Evolutionary conservation across 1,140 invertebrate species (phyloP).

Genomic region (Papilio dardanus): DNA sequence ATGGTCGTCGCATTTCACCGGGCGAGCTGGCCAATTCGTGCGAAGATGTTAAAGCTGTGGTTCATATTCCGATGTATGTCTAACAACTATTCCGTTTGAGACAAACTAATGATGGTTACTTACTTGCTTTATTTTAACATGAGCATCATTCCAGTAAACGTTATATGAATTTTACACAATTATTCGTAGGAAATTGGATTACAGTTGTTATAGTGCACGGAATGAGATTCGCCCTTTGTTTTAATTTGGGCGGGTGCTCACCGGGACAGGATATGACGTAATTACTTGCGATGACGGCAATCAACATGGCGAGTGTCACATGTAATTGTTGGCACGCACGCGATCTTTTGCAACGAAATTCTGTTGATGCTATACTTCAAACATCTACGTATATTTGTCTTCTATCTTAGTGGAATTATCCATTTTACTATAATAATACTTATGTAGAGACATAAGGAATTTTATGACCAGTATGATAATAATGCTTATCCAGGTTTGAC

Average conservation of each 20-base stretch:
- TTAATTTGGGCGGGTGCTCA: slow-evolving; percentile 15
- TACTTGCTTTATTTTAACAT: neutral
- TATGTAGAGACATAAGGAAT: no score
- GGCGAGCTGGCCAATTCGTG: no score
- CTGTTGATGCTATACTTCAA: neutral
- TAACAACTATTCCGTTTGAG: no score
- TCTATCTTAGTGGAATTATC: no score
- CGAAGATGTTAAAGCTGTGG: no score
- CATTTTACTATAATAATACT: no score
- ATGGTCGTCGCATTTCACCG: no score
- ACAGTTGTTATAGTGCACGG: slow-evolving; percentile 3
- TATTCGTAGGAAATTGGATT: slow-evolving; percentile 17
- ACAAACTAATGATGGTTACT: no score
- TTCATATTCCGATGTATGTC: no score
- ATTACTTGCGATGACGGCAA: slow-evolving; percentile 25
- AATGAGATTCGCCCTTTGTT: slow-evolving; percentile 25
- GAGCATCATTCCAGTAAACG: neutral
- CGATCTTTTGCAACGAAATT: slow-evolving; percentile 18
- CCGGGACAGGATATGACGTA: slow-evolving; percentile 25
- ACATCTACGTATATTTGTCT: no score
- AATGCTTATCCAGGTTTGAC: no score
- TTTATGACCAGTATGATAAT: no score
- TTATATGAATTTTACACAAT: neutral
- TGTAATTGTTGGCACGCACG: slow-evolving; percentile 15
- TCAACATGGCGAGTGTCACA: slow-evolving; percentile 7